Base-by-base conservation (phyloP, 2,888 invertebrate species). In the Nasonovia ribisnigri region DNA sequence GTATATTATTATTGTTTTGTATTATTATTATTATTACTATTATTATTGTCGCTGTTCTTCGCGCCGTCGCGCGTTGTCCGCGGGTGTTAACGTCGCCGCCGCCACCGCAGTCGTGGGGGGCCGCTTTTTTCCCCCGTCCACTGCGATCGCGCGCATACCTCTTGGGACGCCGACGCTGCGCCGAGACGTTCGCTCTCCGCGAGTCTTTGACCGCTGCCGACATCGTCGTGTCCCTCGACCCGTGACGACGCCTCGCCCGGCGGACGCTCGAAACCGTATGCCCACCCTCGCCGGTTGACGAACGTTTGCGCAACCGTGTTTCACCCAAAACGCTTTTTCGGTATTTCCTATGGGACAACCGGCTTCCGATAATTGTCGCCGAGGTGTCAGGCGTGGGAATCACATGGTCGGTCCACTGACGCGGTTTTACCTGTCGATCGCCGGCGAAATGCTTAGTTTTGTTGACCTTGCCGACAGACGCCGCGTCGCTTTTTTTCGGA, bases 341-440 rank as follows among this genome's bases (percentile, higher is more conserved):
- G 51, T 20, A 77, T 77, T 77, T 77, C 36, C 20, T 1, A 24
- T 20, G 36, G n/a, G 36, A 77, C 8, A 36, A 16, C 77, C 77
- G 77, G 77, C 77, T 36, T 77, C 36, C 13, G 16, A 6, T 36
- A 36, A 36, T 36, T 13, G 16, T 29, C 29, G 24, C 86, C 42
- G n/a, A n/a, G n/a, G n/a, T n/a, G 60, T 29, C 84, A 20, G 11
- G 93, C 51, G 93, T 90, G 93, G 42, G 8, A 93, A 93, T 90
- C 93, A 90, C 93, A 90, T 93, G 93, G 89, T 90, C 48, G n/a
- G 4, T 0, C 36, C 4, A 20, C 11, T 2, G 43, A 29, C 26
- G 84, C 46, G 46, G 67, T 86, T 57, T 54, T 57, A 57, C 60
- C 57, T 11, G 67, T 1, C 20, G 29, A 0, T 42, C 57, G 87